phyloP scores from a whole-genome alignment of 2,888 invertebrate genomes.

The Temnothorax ravouxi region DNA sequence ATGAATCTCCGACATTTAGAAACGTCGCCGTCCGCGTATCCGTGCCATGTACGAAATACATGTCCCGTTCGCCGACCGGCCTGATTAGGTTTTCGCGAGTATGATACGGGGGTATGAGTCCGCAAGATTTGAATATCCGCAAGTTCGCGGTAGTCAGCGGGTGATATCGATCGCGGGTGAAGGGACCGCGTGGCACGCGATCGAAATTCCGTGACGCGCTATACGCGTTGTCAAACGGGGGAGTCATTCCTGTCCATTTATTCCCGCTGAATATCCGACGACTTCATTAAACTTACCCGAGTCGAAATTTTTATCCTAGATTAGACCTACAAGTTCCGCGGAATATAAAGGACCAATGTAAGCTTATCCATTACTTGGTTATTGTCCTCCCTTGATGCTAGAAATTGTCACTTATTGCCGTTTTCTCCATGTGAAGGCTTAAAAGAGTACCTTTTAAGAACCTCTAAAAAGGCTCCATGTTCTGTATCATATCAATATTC shows the following conservation, averaged over 20 bases:
- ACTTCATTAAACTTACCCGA: slow-evolving; percentile 57
- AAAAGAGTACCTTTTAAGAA: too few species aligned
- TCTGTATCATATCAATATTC: too few species aligned
- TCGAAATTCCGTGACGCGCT: slow-evolving; percentile 80
- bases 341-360: too few species aligned
- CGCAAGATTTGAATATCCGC: slow-evolving; percentile 79
- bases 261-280: slow-evolving; percentile 51
- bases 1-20: background rate
- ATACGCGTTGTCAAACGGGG: slow-evolving; percentile 69
- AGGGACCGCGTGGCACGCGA: slow-evolving; percentile 81
- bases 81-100: slow-evolving; percentile 76
- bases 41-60: slow-evolving; percentile 47
- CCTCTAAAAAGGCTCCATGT: too few species aligned
- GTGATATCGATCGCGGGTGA: slow-evolving; percentile 83
- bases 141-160: slow-evolving; percentile 77
- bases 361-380: too few species aligned
- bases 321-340: too few species aligned
- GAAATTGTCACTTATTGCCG: too few species aligned
- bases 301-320: too few species aligned
- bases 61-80: slow-evolving; percentile 49
- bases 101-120: slow-evolving; percentile 71
- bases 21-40: slow-evolving; percentile 24
- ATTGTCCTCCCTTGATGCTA: too few species aligned
- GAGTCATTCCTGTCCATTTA: slow-evolving; percentile 69
- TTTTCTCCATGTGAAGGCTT: too few species aligned